phyloP scores from a whole-genome alignment of 92 coral and sea anemone species.

The Actinostola sp. region DNA sequence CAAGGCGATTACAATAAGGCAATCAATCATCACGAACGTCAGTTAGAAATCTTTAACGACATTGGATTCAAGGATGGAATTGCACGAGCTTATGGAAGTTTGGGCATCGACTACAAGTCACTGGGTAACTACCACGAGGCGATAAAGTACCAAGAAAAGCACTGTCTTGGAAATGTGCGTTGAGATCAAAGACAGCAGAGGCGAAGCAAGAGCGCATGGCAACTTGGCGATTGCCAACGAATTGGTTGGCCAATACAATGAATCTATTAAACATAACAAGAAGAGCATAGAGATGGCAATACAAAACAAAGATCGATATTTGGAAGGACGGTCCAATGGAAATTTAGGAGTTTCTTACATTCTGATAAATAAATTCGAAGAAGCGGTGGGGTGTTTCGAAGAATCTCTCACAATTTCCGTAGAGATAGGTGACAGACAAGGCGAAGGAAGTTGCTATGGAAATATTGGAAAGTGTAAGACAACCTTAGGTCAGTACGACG shows the following conservation, averaged over 20 bases:
- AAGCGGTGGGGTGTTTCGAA: background rate
- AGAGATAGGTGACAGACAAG: background rate
- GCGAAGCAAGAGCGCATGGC: conserved; percentile 3
- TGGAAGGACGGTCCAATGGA: background rate
- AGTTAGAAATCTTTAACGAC: background rate
- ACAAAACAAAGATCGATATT: background rate
- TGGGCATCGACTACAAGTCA: background rate
- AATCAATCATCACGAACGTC: background rate
- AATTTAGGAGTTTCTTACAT: background rate
- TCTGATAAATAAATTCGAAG: background rate
- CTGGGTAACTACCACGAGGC: background rate
- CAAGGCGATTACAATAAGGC: conserved; percentile 8
- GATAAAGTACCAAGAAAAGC: background rate
- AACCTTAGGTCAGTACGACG: conserved; percentile 10
- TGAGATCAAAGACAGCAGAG: background rate
- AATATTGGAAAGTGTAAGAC: background rate
- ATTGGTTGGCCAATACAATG: background rate
- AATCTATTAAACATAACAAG: background rate
- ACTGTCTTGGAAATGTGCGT: background rate
- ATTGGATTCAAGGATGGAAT: background rate
- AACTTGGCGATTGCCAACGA: background rate
- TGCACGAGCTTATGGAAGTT: conserved; percentile 7
- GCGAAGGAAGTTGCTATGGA: background rate
- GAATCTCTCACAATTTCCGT: background rate
- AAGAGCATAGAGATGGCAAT: background rate